Percentiles rank a stretch among this genome's conserved stretches.
Evolutionary conservation across 1,140 invertebrate genomes (phyloP).

Genomic region (Nilaparvata lugens): DNA sequence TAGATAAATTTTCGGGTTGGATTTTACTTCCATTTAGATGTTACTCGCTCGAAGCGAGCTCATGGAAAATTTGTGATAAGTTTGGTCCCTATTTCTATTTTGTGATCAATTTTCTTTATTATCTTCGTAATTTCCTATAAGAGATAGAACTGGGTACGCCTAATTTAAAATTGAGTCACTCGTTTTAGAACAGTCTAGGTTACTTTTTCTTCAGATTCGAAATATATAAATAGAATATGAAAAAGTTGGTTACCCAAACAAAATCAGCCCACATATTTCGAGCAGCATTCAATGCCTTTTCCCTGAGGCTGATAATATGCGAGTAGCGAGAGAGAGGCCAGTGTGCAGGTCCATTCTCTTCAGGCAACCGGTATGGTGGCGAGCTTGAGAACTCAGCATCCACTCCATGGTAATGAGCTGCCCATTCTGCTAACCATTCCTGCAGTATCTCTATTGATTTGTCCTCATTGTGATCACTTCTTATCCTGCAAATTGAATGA

Average conservation of each 20-base stretch:
- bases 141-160: no score
- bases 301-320: slow-evolving; percentile 72
- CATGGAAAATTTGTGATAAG: no score
- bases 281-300: slow-evolving; percentile 64
- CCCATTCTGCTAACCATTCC: slow-evolving; percentile 56
- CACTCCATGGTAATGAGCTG: slow-evolving; percentile 60
- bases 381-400: slow-evolving; percentile 48
- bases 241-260: slow-evolving; percentile 52
- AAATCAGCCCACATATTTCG: slow-evolving; percentile 75
- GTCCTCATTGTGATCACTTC: slow-evolving; percentile 83
- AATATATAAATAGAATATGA: not conserved
- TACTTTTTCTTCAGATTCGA: no score
- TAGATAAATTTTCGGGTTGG: no score
- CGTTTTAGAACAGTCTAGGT: no score
- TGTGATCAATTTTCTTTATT: no score
- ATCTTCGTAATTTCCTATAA: no score
- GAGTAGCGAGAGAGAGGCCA: slow-evolving; percentile 69
- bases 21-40: no score
- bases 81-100: no score
- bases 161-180: no score
- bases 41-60: no score
- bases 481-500: slow-evolving; percentile 73
- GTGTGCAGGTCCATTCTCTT: slow-evolving; percentile 57
- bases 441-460: slow-evolving; percentile 60
- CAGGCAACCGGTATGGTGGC: slow-evolving; percentile 39